Percentiles rank a stretch among this genome's conserved stretches.
phyloP scores from a whole-genome alignment of 1,140 invertebrate genomes.

The Nebria ingens region DNA sequence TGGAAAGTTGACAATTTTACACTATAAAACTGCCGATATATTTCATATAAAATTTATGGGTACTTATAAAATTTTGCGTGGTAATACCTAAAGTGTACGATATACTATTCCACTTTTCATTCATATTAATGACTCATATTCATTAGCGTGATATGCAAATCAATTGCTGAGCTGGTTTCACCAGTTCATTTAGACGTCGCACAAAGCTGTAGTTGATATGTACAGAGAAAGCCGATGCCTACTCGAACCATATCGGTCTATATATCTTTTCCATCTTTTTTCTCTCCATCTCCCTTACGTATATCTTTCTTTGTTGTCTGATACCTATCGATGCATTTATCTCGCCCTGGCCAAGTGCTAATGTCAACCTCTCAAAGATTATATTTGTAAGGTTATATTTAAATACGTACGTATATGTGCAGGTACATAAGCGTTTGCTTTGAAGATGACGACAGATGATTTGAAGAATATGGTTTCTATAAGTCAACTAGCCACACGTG shows the following conservation, averaged over 20 bases:
- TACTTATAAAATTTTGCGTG: constrained; percentile 5
- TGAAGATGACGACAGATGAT: too few species aligned
- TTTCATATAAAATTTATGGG: background rate
- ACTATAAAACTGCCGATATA: too few species aligned
- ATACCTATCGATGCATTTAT: background rate
- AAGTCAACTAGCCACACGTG: too few species aligned
- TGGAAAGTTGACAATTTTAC: too few species aligned
- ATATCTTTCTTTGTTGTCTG: background rate
- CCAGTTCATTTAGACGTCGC: constrained; percentile 3
- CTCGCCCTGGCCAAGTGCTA: background rate
- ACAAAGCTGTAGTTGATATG: background rate
- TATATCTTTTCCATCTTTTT: background rate
- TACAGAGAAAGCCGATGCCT: background rate
- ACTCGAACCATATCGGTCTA: background rate
- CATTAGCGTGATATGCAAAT: constrained; percentile 7
- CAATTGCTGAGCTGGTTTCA: background rate
- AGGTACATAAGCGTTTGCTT: too few species aligned
- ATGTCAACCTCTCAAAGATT: too few species aligned
- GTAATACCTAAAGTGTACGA: constrained; percentile 4
- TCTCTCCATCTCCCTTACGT: background rate
- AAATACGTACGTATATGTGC: too few species aligned
- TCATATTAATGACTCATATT: background rate
- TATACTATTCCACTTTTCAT: background rate
- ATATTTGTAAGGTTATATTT: too few species aligned
- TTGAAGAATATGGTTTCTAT: too few species aligned